A percentile compares a stretch with the other conserved stretches of the same genome.
These are phyloP conservation scores for Onychomys arenicola DNA, from an alignment of 2,797 vertebrate species.

Conservation along the genomic window DNA sequence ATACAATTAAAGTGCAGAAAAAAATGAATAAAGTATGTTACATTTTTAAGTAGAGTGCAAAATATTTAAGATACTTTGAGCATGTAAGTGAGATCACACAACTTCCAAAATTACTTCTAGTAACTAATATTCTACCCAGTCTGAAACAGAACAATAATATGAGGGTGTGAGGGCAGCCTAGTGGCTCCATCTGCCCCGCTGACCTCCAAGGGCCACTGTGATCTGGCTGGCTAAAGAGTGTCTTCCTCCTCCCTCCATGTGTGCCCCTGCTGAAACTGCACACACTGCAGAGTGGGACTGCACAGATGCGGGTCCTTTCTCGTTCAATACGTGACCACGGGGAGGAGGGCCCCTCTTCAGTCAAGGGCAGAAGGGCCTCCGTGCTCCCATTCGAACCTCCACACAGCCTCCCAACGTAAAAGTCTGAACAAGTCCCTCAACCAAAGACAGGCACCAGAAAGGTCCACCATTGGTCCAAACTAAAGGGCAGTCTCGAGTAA, in stretches of 20 bases:
- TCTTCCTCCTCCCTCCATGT: background rate
- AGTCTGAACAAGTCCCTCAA: too few species aligned
- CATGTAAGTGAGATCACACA: background rate
- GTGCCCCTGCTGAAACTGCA: background rate
- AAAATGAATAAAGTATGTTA: background rate
- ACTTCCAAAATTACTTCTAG: background rate
- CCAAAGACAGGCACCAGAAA: background rate
- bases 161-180: too few species aligned
- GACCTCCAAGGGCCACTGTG: background rate
- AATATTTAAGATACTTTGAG: background rate
- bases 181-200: too few species aligned
- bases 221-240: background rate
- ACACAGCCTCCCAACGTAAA: background rate
- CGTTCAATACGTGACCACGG: background rate
- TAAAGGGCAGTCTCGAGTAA: background rate
- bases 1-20: background rate
- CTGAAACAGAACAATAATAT: background rate
- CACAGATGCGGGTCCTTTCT: background rate
- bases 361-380: background rate
- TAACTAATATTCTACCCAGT: background rate
- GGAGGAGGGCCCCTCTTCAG: background rate
- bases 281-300: background rate
- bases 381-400: background rate
- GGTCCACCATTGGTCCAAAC: background rate
- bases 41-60: background rate